Conservation (phyloP, 2,797 vertebrate genomes). For the Eremophila alpestris region DNA sequence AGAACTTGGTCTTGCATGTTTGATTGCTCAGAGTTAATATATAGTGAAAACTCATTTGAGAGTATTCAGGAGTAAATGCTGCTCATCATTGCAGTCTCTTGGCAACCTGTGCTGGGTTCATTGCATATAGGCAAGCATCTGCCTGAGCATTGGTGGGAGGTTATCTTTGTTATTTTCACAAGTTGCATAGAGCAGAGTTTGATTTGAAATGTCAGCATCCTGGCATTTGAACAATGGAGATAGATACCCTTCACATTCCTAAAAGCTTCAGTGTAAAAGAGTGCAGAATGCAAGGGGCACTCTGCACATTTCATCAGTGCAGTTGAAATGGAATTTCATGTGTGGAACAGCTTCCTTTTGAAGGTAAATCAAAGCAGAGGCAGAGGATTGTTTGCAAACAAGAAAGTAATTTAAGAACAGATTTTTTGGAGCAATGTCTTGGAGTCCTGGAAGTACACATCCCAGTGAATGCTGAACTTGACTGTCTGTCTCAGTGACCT, state of each 20-base stretch:
- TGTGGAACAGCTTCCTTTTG: neutral
- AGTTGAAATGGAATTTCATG: neutral
- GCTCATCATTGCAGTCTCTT: slow-evolving; percentile 37
- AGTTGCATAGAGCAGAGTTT: neutral
- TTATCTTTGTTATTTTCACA: neutral
- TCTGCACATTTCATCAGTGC: neutral
- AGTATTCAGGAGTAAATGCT: slow-evolving; percentile 28
- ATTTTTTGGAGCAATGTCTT: neutral
- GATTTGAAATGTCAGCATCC: slow-evolving; percentile 1
- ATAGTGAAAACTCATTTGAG: neutral
- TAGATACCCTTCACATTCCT: neutral
- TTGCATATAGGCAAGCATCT: slow-evolving; percentile 2
- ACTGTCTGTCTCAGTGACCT: neutral
- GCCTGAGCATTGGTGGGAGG: slow-evolving; percentile 3
- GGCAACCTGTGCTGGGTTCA: neutral
- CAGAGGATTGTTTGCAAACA: neutral
- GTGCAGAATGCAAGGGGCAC: neutral
- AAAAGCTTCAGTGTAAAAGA: neutral
- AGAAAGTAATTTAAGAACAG: neutral
- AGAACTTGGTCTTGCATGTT: neutral
- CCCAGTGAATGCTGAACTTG: neutral
- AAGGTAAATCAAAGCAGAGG: neutral
- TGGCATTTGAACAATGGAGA: neutral
- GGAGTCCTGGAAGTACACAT: neutral
- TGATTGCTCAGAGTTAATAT: slow-evolving; percentile 21